Percentiles rank a stretch among this genome's conserved stretches.
phyloP scores from a whole-genome alignment of 2,888 invertebrate species.

The Lottia scabra region DNA sequence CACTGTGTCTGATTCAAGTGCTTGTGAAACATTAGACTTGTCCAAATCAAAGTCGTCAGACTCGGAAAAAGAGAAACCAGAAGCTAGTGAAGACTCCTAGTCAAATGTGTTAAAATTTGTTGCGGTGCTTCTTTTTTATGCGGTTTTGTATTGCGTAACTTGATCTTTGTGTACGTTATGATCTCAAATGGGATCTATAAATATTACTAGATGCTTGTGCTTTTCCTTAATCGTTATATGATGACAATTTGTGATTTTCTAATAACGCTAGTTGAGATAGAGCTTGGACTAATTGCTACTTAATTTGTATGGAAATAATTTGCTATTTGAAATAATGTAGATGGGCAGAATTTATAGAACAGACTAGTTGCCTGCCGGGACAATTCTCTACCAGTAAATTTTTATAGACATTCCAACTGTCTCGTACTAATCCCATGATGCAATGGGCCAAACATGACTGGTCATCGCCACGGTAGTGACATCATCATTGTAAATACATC shows the following conservation, averaged over 20 bases:
- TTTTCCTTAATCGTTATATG: too few relatives aligned
- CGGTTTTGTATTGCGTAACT: background rate
- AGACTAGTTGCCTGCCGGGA: too few relatives aligned
- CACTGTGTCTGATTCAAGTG: background rate
- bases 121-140: slow-evolving; percentile 8
- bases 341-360: too few relatives aligned
- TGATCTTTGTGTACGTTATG: background rate
- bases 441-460: background rate
- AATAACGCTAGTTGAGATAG: too few relatives aligned
- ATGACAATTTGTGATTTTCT: too few relatives aligned
- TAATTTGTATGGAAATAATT: too few relatives aligned
- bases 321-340: too few relatives aligned
- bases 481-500: too few relatives aligned
- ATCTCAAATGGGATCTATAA: too few relatives aligned
- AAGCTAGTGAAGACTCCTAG: background rate
- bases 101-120: slow-evolving; percentile 11
- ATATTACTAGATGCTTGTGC: too few relatives aligned
- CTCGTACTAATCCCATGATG: background rate
- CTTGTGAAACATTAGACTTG: slow-evolving; percentile 7
- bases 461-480: background rate
- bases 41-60: slow-evolving; percentile 5
- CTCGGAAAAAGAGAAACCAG: background rate
- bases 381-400: too few relatives aligned
- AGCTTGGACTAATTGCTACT: too few relatives aligned
- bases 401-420: slow-evolving; percentile 3